These are phyloP conservation scores for Cisticola juncidis DNA, from an alignment of 2,113 vertebrate genomes.

Conservation along the genomic window DNA sequence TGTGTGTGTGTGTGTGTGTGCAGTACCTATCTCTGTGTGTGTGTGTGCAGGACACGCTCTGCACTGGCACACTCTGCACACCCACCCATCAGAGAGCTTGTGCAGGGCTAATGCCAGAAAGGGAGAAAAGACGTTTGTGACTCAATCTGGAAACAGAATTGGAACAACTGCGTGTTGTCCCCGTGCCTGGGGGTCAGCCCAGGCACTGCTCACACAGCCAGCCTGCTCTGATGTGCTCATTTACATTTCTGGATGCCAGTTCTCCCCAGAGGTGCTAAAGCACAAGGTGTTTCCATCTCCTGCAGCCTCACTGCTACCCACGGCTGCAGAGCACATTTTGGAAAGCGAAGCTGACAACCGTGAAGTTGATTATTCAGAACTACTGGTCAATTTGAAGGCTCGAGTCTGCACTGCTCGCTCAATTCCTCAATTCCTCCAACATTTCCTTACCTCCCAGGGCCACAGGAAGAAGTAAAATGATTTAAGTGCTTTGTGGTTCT, in stretches of 20 bases:
- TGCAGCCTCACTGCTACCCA: neutral
- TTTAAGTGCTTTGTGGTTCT: constrained; percentile 16
- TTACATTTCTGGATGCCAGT: neutral
- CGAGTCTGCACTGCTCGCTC: neutral
- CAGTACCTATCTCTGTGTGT: neutral
- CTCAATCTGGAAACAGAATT: neutral
- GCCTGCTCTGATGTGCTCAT: neutral
- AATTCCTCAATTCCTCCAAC: neutral
- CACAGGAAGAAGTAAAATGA: neutral
- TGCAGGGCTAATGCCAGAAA: neutral
- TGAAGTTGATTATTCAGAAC: constrained; percentile 25
- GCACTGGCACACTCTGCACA: neutral
- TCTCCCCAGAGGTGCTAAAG: neutral
- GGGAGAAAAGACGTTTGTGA: neutral
- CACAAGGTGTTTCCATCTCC: neutral
- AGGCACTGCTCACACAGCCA: neutral
- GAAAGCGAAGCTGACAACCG: neutral
- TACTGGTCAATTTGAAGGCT: neutral
- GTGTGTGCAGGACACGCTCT: neutral
- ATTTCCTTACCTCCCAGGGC: neutral
- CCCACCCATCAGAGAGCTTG: neutral
- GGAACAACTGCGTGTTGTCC: neutral
- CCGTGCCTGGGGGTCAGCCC: neutral
- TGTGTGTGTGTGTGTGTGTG: no score
- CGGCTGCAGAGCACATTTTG: neutral